phyloP scores from a whole-genome alignment of 2,888 invertebrate species.

The Pyrrhosoma nymphula region DNA sequence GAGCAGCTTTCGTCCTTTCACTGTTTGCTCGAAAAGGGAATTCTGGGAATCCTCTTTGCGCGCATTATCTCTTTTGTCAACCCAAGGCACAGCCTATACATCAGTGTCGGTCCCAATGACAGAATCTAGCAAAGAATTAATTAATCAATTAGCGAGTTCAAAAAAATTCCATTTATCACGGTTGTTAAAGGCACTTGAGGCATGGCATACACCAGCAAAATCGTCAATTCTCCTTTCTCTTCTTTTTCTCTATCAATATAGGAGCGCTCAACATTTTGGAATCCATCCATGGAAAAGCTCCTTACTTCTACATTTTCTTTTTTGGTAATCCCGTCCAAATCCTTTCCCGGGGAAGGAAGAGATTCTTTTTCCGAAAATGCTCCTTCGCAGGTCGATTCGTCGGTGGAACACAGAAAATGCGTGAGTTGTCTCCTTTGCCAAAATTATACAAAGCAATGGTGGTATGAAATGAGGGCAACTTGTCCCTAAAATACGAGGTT shows the following conservation, averaged over 20 bases:
- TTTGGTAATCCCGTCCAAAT: neutral
- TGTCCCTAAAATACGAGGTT: too few relatives aligned
- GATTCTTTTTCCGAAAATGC: neutral
- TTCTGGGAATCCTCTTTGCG: slow-evolving; percentile 17
- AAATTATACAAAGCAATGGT: too few relatives aligned
- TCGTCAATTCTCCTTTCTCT: neutral
- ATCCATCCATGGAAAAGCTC: neutral
- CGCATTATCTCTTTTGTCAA: slow-evolving; percentile 48
- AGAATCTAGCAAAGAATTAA: slow-evolving; percentile 20
- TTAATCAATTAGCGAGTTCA: slow-evolving; percentile 1
- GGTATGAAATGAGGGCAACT: too few relatives aligned
- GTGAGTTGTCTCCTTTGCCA: neutral
- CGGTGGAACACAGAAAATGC: neutral
- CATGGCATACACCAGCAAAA: neutral
- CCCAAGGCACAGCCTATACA: slow-evolving; percentile 34
- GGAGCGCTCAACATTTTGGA: neutral
- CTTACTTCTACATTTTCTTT: neutral
- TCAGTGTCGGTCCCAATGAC: slow-evolving; percentile 38
- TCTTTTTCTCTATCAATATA: neutral
- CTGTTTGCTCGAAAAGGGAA: slow-evolving; percentile 1
- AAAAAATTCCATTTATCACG: slow-evolving; percentile 7
- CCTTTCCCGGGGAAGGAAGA: neutral
- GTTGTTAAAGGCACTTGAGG: neutral
- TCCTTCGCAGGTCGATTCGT: neutral
- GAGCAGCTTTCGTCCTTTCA: neutral